Evolutionary conservation across 1,140 invertebrate species (phyloP).

Genomic region (Drosophila subobscura): DNA sequence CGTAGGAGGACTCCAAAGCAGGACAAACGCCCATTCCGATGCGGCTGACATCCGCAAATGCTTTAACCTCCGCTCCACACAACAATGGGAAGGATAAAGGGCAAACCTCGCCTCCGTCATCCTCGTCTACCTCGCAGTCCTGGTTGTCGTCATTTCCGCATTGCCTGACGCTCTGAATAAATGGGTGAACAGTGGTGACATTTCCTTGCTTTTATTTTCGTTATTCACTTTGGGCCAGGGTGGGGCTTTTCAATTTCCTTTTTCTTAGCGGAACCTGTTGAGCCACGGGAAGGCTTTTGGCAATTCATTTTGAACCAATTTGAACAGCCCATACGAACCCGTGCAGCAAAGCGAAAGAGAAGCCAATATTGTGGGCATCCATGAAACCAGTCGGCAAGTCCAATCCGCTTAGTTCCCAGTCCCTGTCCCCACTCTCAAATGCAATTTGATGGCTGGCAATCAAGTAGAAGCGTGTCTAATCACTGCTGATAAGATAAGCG

Average conservation of each 20-base stretch:
- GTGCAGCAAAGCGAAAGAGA: too few species aligned
- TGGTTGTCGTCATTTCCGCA: slow-evolving; percentile 67
- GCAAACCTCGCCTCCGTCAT: slow-evolving; percentile 36
- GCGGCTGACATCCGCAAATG: slow-evolving; percentile 59
- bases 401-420: slow-evolving; percentile 51
- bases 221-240: not conserved
- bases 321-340: not conserved
- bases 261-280: slow-evolving; percentile 58
- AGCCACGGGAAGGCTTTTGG: slow-evolving; percentile 29
- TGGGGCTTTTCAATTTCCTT: slow-evolving; percentile 61
- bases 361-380: not conserved
- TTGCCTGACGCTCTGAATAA: slow-evolving; percentile 52
- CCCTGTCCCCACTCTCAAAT: not conserved
- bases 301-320: slow-evolving; percentile 47
- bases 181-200: slow-evolving; percentile 56
- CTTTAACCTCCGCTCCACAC: slow-evolving; percentile 49
- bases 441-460: slow-evolving; percentile 27
- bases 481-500: slow-evolving; percentile 66
- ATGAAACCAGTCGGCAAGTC: not conserved
- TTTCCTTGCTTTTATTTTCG: slow-evolving; percentile 35
- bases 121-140: slow-evolving; percentile 3
- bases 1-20: not conserved
- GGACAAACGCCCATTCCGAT: slow-evolving; percentile 38
- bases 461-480: slow-evolving; percentile 54
- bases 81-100: slow-evolving; percentile 64